Base-by-base conservation (phyloP, 2,797 vertebrate genomes). In the Amblyopsis hoosieri region DNA sequence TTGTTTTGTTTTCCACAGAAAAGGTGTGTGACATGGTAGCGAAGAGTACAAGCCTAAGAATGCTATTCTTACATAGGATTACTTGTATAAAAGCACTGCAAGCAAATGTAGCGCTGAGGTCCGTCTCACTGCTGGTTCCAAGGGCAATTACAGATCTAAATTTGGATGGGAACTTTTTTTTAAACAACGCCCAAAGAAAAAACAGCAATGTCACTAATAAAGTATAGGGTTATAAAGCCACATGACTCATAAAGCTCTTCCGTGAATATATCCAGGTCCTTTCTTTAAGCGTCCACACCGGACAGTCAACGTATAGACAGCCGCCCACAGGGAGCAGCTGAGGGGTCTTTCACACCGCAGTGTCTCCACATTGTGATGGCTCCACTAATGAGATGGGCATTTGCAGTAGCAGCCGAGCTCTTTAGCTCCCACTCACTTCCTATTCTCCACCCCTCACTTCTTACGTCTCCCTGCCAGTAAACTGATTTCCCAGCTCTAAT, bases 401-500 rank as follows among this genome's bases (percentile, higher is more conserved):
- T 78, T 45, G 57, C 79, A 9, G 66, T 4, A 68, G 79, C 70
- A 15, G 15, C 31, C 12, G n/a, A 23, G 14, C 71, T 68, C 53
- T 19, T 74, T 74, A 67, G 76, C 79, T 80, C 84, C 84, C 75
- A 69, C 76, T 79, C 78, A 23, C 60, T 60, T 75, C 53, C 58
- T 29, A 45, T 45, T 11, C 49, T 74, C 66, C 60, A 64, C 72
- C 79, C 78, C 65, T 78, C 29, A 48, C 62, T 62, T 74, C 65
- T 55, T 55, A 79, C 79, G 81, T 81, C 74, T 68, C 69, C 64
- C 66, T 54, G 67, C 69, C 79, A 76, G 59, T 75, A 73, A 80
- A 73, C 78, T 62, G 80, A 81, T 84, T 80, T 76, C 83, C 80
- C 71, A 71, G 60, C 81, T 80, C 74, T 88, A 87, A 89, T 87